Evolutionary conservation across 2,888 invertebrate genomes (phyloP), one percentile per base, ranked within the genome.

Genomic region (Rhimphoctona megacephalus): DNA sequence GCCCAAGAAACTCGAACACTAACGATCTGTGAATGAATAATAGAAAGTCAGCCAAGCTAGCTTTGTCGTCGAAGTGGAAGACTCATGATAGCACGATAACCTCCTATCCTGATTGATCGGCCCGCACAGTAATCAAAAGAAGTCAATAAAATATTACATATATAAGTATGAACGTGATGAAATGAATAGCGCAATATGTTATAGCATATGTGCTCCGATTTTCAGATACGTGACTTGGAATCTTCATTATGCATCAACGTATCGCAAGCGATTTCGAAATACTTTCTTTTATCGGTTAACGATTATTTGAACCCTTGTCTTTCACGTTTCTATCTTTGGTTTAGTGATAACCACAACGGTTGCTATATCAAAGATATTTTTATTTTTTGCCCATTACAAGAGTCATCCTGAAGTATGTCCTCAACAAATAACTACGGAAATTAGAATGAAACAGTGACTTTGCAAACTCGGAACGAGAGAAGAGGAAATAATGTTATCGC

Each of bases 1-100:
- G 66, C 66, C 49, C 61, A 46, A 49, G 54, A 77, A 78, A 79
- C 72, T 81, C 79, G 61, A 39, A n/a, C 70, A 80, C 64, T 74
- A 81, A 87, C 80, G 81, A 81, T 69, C 73, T 39, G 39, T 69
- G 43, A 72, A 70, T 88, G 87, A 87, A 88, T 88, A 84, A 88
- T 87, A 87, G 77, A 87, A 43, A 78, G 73, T 49, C 70, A 14
- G 61, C 8, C 57, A 25, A 57, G 43, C 22, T 36, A 61, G 43
- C 46, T 49, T 79, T 52, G 54, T n/a, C 36, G 43, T 66, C 22
- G 72, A 77, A 80, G 54, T 61, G 33, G 77, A 85, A 78, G 73
- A 54, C 66, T 61, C 39, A 11, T 30, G 73, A 77, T 73, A 39
- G 52, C 57, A 61, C 66, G 77, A 77, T 83, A 78, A 67, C 66